Evolutionary conservation across 2,888 invertebrate genomes (phyloP), one percentile per base, ranked within the genome.

Genomic region (Drosophila putrida): DNA sequence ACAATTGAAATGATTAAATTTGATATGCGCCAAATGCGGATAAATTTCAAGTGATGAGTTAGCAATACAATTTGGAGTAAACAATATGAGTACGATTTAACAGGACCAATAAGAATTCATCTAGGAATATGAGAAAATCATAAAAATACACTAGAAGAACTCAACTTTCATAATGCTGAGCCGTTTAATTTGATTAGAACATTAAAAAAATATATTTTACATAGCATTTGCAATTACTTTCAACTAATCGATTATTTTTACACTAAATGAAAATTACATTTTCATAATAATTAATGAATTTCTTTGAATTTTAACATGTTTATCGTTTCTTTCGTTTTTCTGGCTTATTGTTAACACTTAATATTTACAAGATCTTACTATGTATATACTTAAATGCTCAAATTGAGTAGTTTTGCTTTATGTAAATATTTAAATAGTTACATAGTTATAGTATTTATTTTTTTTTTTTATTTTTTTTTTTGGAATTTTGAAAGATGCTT

Each of bases 1-100:
- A 82, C 82, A 82, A 86, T 82, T 83, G 83, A 86, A 82, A 82
- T 80, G 66, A 65, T 70, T 46, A 55, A 70, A 73, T 54, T 70
- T 83, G 81, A 83, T 83, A 82, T 83, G 86, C 75, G 64, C 63
- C 58, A 80, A 70, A 70, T 78, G 74, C 75, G 33, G 13, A 51
- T 60, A 35, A 68, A 39, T 63, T 6, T 36, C 15, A 39, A 47
- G 33, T 57, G 57, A 57, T 62, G 13, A 25, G 15, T 43, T 35
- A 20, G 41, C 33, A 55, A 43, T 66, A 58, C 15, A 35, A 44
- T 41, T 35, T 35, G 5, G 47, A 44, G 0, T 8, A 54, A 64
- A 65, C 39, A 20, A 70, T 53, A 13, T 6, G 5, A 31, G 9
- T 9, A 31, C 31, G 8, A 31, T 31, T 31, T 15, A 27, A 13